Evolutionary conservation across 2,113 vertebrate genomes (phyloP).

Genomic region (Alligator mississippiensis): DNA sequence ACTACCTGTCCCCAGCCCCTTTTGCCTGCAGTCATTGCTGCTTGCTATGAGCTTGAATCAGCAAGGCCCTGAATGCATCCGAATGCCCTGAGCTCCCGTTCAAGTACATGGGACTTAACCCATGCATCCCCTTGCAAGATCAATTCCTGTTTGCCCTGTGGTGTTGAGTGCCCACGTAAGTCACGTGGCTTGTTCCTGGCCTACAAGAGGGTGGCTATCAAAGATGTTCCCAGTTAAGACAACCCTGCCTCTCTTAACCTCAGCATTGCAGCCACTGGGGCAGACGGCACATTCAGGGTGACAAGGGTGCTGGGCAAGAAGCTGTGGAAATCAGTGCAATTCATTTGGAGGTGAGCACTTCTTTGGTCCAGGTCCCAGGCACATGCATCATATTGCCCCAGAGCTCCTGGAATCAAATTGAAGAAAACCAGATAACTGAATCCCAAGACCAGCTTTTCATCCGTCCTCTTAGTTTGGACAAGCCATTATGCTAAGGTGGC

Average conservation of each 20-base stretch:
- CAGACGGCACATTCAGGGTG: rapidly evolving
- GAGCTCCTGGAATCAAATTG: not conserved
- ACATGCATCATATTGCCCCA: not conserved
- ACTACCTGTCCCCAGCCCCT: conserved; percentile 5
- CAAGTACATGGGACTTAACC: not conserved
- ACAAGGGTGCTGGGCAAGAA: rapidly evolving
- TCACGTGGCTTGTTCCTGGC: not conserved
- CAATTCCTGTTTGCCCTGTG: not conserved
- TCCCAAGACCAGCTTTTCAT: not conserved
- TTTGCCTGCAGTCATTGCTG: not conserved
- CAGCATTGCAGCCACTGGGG: rapidly evolving
- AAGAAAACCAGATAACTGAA: not conserved
- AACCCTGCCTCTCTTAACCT: not conserved
- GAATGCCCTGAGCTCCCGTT: not conserved
- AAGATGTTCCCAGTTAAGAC: not conserved
- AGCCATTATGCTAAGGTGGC: too few species aligned
- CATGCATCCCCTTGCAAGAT: not conserved
- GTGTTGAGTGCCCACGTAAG: conserved; percentile 15
- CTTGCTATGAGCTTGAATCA: not conserved
- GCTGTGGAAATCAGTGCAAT: not conserved
- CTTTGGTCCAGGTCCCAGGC: not conserved
- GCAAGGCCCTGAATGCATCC: not conserved
- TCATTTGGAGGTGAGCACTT: rapidly evolving
- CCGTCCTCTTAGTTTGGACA: not conserved
- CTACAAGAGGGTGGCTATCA: not conserved